These are phyloP conservation scores for Pristionchus mayeri DNA, from an alignment of 2,888 invertebrate species.

Conservation along the genomic window DNA sequence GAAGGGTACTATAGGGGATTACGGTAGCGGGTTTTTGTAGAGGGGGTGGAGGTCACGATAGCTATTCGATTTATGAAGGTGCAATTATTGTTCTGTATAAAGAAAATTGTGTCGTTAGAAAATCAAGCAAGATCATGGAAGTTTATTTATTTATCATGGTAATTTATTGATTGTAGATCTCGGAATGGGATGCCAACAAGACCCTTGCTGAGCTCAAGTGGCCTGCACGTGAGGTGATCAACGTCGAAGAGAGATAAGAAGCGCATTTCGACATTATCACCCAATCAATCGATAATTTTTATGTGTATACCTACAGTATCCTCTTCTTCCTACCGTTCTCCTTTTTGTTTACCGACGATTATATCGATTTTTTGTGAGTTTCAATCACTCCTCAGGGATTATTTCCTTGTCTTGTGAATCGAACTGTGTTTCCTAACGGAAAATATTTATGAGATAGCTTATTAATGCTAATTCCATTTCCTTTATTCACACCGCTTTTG, in stretches of 20 bases:
- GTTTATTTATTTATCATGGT: not conserved
- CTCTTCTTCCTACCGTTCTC: not conserved
- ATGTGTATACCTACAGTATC: conserved; percentile 23
- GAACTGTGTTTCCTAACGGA: not conserved
- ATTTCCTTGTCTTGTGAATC: not conserved
- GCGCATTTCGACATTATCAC: too few relatives aligned
- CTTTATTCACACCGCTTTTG: not conserved
- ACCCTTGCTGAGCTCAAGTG: conserved; percentile 89
- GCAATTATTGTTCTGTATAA: not conserved
- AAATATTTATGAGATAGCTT: not conserved
- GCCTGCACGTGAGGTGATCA: conserved; percentile 93
- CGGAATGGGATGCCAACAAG: conserved; percentile 84
- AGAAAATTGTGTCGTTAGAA: not conserved
- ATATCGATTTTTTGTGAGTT: not conserved
- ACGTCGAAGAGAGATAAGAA: conserved; percentile 85
- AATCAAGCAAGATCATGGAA: not conserved
- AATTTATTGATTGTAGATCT: conserved; percentile 81
- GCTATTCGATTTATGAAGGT: not conserved
- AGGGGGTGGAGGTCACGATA: not conserved
- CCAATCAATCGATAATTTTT: not conserved
- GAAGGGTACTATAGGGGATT: not conserved
- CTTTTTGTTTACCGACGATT: not conserved
- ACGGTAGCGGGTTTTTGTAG: not conserved
- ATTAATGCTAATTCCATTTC: not conserved
- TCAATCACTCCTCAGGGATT: not conserved